phyloP scores from a whole-genome alignment of 1,140 invertebrate species.

The Drosophila insularis region DNA sequence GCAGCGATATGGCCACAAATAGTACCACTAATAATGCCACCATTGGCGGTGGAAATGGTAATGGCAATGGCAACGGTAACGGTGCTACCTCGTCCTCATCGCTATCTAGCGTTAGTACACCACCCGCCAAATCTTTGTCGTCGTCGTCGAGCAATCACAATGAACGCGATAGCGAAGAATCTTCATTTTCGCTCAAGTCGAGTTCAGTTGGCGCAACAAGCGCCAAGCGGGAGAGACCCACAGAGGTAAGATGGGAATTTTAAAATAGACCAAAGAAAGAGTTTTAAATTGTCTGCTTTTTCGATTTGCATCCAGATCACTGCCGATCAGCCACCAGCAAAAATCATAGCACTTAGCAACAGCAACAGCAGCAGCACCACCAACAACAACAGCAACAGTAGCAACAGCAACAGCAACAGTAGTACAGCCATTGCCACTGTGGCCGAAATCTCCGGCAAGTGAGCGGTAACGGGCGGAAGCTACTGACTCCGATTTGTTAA shows the following conservation, averaged over 20 bases:
- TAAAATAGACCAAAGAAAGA: too few species aligned
- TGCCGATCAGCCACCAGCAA: slow-evolving; percentile 55
- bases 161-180: slow-evolving; percentile 42
- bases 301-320: slow-evolving; percentile 25
- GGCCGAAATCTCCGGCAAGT: slow-evolving; percentile 41
- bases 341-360: slow-evolving; percentile 53
- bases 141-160: slow-evolving; percentile 42
- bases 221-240: slow-evolving; percentile 51
- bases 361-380: slow-evolving; percentile 34
- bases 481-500: slow-evolving; percentile 11
- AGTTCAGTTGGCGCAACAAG: neutral
- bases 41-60: neutral
- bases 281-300: neutral
- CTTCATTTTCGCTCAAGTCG: slow-evolving; percentile 28
- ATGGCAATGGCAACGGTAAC: neutral
- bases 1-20: slow-evolving; percentile 46
- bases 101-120: slow-evolving; percentile 17
- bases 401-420: slow-evolving; percentile 16
- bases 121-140: slow-evolving; percentile 30
- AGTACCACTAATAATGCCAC: slow-evolving; percentile 21
- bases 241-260: slow-evolving; percentile 27
- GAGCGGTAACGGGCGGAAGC: slow-evolving; percentile 12
- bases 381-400: slow-evolving; percentile 38
- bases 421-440: slow-evolving; percentile 17
- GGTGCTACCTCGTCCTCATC: slow-evolving; percentile 15